phyloP scores from a whole-genome alignment of 2,113 vertebrate species.

The Takifugu flavidus region DNA sequence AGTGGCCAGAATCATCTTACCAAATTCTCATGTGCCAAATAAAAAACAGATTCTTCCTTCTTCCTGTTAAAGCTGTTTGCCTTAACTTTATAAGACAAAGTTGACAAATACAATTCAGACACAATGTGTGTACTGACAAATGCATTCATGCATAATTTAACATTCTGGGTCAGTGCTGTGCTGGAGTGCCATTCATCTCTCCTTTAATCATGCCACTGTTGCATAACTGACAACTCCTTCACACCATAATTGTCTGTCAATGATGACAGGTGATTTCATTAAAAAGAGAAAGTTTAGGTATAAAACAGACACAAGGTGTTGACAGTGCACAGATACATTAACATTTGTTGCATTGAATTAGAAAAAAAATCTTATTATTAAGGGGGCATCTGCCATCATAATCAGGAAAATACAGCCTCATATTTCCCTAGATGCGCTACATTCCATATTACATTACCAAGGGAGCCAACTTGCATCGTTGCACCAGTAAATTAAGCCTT shows the following conservation, averaged over 20 bases:
- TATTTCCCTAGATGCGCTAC: constrained; percentile 39
- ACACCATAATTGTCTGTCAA: constrained; percentile 9
- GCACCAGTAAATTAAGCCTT: constrained; percentile 41
- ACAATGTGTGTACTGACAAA: background rate
- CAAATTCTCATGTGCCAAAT: constrained; percentile 3
- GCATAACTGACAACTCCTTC: constrained; percentile 31
- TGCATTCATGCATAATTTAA: background rate
- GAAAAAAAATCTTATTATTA: constrained; percentile 39
- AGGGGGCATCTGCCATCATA: constrained; percentile 37
- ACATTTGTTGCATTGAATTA: constrained; percentile 14
- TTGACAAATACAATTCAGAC: background rate
- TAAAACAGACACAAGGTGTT: constrained; percentile 13
- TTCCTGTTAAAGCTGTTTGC: background rate
- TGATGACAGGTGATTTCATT: constrained; percentile 23
- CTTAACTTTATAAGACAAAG: background rate
- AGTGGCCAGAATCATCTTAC: constrained; percentile 6
- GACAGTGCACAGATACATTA: constrained; percentile 4
- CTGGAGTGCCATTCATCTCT: constrained; percentile 18
- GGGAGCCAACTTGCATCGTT: constrained; percentile 28
- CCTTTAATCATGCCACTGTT: constrained; percentile 24
- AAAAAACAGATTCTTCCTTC: background rate
- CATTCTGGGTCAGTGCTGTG: background rate
- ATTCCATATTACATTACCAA: constrained; percentile 14
- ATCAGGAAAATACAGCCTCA: constrained; percentile 29
- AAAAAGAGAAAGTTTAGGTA: constrained; percentile 8